These are phyloP conservation scores for Callorhinus ursinus DNA, from an alignment of 2,113 vertebrate genomes.

Conservation along the genomic window DNA sequence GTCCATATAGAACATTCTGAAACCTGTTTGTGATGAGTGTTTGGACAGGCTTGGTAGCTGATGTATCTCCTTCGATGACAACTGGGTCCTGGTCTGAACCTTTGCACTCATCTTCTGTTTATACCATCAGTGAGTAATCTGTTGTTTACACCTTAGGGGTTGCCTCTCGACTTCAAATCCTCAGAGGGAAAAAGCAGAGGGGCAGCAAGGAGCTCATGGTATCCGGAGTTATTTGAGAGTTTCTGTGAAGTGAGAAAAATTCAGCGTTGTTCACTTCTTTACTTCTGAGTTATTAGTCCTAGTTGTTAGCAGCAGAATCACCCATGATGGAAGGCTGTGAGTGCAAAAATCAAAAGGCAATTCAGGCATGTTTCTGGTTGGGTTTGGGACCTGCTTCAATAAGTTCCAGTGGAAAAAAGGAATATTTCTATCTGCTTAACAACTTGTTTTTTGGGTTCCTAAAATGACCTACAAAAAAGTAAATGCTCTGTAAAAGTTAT, in stretches of 20 bases:
- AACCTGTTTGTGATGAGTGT: conserved; percentile 42
- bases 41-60: conserved; percentile 15
- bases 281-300: conserved; percentile 33
- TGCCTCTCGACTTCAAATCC: conserved; percentile 17
- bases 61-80: conserved; percentile 29
- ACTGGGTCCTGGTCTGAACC: background rate
- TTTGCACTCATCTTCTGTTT: conserved; percentile 41
- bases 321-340: background rate
- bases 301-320: conserved; percentile 3
- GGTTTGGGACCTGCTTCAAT: background rate
- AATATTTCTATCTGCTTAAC: background rate
- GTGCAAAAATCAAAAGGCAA: conserved; percentile 30
- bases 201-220: background rate
- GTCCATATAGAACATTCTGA: conserved; percentile 7
- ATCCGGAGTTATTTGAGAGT: conserved; percentile 25
- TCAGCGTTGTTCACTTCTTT: conserved; percentile 13
- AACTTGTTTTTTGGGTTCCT: conserved; percentile 32
- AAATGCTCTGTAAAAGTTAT: background rate
- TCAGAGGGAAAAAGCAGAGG: conserved; percentile 8
- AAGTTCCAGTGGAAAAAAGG: background rate
- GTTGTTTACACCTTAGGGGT: background rate
- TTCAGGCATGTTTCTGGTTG: background rate
- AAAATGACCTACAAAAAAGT: background rate
- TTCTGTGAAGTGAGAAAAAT: conserved; percentile 40
- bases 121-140: background rate